These are phyloP conservation scores for Lepidochrysops patricia DNA, from an alignment of 2,888 invertebrate species.

Conservation along the genomic window DNA sequence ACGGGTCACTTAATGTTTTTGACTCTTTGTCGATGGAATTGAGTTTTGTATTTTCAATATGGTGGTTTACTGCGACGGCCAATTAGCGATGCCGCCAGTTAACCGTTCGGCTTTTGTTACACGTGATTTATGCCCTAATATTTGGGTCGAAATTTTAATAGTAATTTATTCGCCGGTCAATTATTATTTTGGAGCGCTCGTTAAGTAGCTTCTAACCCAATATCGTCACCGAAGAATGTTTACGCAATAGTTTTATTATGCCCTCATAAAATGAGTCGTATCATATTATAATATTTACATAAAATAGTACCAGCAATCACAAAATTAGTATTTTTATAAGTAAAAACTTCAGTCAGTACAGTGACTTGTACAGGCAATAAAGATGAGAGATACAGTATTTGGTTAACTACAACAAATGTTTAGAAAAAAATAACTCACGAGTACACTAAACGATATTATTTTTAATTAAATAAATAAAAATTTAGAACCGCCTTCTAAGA, in stretches of 20 bases:
- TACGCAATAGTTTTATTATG: neutral
- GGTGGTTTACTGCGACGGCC: slow-evolving; percentile 43
- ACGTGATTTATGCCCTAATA: slow-evolving; percentile 52
- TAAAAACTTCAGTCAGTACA: no score
- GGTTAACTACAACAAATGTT: neutral
- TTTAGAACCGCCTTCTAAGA: neutral
- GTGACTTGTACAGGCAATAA: no score
- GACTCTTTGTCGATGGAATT: slow-evolving; percentile 39
- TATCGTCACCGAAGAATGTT: neutral
- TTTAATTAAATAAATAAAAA: neutral
- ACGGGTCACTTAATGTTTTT: slow-evolving; percentile 36
- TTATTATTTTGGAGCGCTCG: slow-evolving; percentile 13
- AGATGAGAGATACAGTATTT: no score
- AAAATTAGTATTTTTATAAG: neutral
- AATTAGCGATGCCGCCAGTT: slow-evolving; percentile 45
- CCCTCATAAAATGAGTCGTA: neutral
- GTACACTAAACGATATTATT: neutral
- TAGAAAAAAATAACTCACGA: neutral
- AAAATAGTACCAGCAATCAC: neutral
- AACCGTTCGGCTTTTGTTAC: slow-evolving; percentile 54
- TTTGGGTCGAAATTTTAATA: slow-evolving; percentile 20
- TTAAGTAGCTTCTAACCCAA: slow-evolving; percentile 6
- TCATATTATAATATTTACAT: no score
- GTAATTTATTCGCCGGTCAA: slow-evolving; percentile 19
- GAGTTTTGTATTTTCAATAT: slow-evolving; percentile 36